Evolutionary conservation across 2,797 vertebrate species (phyloP), one percentile per base, ranked within the genome.

Genomic region (Octomys mimax): DNA sequence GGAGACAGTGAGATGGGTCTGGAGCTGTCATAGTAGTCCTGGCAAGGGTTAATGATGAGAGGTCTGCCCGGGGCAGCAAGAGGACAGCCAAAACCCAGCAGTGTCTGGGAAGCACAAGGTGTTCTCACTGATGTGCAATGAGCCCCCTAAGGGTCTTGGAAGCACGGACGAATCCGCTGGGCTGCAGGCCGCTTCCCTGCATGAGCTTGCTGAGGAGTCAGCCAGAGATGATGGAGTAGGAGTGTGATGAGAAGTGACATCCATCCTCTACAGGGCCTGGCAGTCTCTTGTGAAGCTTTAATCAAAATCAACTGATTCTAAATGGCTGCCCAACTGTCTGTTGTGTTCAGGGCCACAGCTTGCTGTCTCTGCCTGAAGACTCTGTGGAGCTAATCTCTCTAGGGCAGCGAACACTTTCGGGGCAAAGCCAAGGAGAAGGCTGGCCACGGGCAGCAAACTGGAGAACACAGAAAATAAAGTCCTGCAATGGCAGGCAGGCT

Each of bases 191-290:
- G 22, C 81, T 83, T 93, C 36, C 52, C 92, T 87, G 92, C 61
- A 33, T 79, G 73, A 89, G 49, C 36, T 18, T 10, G 14, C n/a
- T 61, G 68, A 96, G 88, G 66, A 96, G 49, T 59, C 2, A 2
- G n/a, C 21, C 79, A 66, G n/a, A 90, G 24, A 92, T 93, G 84
- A 94, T 81, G 89, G 62, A 71, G 52, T 42, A 42, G 6, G n/a
- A 92, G 24, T 90, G 92, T 11, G 77, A 52, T 95, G 95, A 28
- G 87, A 94, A 96, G 11, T n/a, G 70, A 97, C 68, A 97, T 68
- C 16, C 21, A 92, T 98, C 84, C 31, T 85, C 71, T 92, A 79
- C 66, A 97, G 73, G 66, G 52, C 77, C 85, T 87, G 95, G 52
- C 66, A 83, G 87, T 83, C 81, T 28, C 19, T 73, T 71, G 24